A percentile compares a stretch with the other conserved stretches of the same genome.
Evolutionary conservation across 2,113 vertebrate species (phyloP).

Genomic region (Phaetusa simplex): DNA sequence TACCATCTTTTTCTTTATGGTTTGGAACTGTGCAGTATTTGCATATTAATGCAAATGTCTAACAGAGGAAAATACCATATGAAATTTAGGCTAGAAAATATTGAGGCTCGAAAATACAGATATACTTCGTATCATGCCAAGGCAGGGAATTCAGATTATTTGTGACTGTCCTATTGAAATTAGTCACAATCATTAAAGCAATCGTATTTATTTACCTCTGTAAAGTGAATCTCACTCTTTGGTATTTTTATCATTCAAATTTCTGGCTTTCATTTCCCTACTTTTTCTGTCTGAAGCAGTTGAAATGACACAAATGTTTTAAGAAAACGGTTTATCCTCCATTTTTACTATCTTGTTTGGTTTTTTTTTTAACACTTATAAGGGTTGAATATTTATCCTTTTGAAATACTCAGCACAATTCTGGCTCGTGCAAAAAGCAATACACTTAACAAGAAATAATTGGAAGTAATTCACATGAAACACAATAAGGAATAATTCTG

Average conservation of each 20-base stretch:
- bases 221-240: background rate
- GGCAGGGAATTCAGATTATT: background rate
- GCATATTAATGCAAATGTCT: background rate
- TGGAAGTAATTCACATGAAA: background rate
- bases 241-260: background rate
- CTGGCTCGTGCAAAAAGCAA: background rate
- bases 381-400: background rate
- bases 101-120: background rate
- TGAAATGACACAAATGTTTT: background rate
- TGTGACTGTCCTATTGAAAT: background rate
- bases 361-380: background rate
- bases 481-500: background rate
- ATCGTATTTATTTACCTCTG: background rate
- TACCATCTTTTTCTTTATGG: background rate
- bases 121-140: background rate
- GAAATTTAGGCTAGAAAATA: background rate
- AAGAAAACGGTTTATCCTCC: background rate
- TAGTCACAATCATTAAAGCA: background rate
- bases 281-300: background rate
- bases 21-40: background rate
- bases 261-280: background rate
- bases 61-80: background rate
- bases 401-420: background rate
- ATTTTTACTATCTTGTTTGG: background rate
- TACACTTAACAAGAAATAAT: background rate